These are phyloP conservation scores for Adoxophyes honmai DNA, from an alignment of 1,140 invertebrate genomes.

Conservation along the genomic window DNA sequence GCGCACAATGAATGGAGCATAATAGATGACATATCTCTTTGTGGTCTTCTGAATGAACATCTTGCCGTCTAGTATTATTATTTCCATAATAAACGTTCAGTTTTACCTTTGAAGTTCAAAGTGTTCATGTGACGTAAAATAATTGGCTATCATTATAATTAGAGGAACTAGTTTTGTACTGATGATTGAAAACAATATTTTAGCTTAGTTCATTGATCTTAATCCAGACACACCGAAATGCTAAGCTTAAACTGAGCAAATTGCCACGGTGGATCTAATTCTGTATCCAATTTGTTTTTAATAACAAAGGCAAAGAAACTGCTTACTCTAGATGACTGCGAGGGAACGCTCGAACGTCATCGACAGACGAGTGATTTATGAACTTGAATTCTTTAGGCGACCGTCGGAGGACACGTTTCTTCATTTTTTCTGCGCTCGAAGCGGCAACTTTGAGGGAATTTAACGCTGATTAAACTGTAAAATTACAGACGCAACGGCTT, in stretches of 20 bases:
- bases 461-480: conserved; percentile 77
- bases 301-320: conserved; percentile 12
- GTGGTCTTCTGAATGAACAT: conserved; percentile 42
- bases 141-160: too few relatives aligned
- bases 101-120: conserved; percentile 40
- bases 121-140: background rate
- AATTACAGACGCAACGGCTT: conserved; percentile 61
- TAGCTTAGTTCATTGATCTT: background rate
- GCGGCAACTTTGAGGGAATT: conserved; percentile 64
- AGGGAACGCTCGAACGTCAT: conserved; percentile 34
- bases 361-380: conserved; percentile 62
- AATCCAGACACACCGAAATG: background rate
- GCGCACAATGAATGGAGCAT: conserved; percentile 52
- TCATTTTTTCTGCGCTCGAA: conserved; percentile 46
- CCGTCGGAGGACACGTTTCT: conserved; percentile 37
- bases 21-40: conserved; percentile 68
- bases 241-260: background rate
- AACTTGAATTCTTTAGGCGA: conserved; percentile 49
- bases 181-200: too few relatives aligned
- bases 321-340: conserved; percentile 5
- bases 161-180: too few relatives aligned
- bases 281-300: conserved; percentile 6
- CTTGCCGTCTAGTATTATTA: conserved; percentile 25
- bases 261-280: conserved; percentile 7
- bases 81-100: conserved; percentile 24